Base-by-base conservation (phyloP, 1,140 invertebrate species). In the Drosophila sucinea region DNA sequence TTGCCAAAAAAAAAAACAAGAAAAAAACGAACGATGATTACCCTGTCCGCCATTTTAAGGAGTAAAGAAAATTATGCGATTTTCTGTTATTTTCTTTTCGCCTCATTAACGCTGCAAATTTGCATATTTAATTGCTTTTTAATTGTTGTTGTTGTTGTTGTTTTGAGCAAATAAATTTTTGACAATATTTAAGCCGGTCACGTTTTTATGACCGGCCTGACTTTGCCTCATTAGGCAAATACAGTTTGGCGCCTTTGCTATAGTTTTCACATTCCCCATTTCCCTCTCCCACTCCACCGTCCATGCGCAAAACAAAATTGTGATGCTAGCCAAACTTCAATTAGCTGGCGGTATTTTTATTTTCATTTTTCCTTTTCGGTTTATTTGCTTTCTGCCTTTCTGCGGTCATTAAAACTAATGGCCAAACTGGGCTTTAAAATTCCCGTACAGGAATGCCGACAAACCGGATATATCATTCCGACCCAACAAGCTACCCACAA, bases 331-430 rank as follows among this genome's bases (percentile, higher is more conserved):
- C 82, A 63, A 71, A 70, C 78, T 73, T 74, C 72, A 86, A 86
- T 86, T 86, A 86, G 83, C 68, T 74, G 65, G 66, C 66, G 29
- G 66, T 63, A 55, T 77, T 77, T 77, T 58, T 61, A 70, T 77
- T 77, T 71, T 40, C 40, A 61, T 71, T 77, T 70, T 57, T 33
- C 7, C 27, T 40, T 61, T 30, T 29, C 47, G 32, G 17, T 58
- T 58, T 35, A 68, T 60, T 23, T 56, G 76, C 44, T 27, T 51
- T 51, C 44, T 51, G 60, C 73, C 66, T 70, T 63, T 68, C 25
- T 64, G 66, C 65, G 82, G 75, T 63, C 68, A 87, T 86, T 87
- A 70, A 68, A 82, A 83, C 79, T 79, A 87, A 89, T 87, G 83
- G 83, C 62, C 71, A 70, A 55, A 60, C 61, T 51, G 65, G 68